Evolutionary conservation across 2,113 vertebrate genomes (phyloP).

Genomic region (Silurus meridionalis): DNA sequence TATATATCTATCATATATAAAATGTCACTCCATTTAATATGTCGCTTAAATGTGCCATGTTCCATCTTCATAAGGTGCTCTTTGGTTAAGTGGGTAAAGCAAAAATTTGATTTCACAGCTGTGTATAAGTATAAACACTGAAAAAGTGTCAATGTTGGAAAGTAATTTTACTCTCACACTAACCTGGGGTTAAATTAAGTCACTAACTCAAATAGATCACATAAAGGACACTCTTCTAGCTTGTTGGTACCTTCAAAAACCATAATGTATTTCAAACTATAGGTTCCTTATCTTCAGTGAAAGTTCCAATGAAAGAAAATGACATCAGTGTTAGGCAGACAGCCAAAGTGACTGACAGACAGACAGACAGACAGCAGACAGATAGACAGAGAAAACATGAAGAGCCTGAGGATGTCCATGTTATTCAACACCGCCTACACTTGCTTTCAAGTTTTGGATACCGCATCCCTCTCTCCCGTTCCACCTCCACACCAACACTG

Average conservation of each 20-base stretch:
- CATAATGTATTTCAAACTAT: background rate
- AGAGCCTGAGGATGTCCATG: slow-evolving; percentile 51
- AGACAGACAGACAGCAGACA: slow-evolving; percentile 32
- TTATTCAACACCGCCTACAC: slow-evolving; percentile 54
- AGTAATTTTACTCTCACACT: background rate
- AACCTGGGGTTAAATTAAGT: background rate
- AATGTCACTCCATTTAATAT: no score
- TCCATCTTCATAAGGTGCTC: background rate
- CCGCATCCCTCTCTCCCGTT: slow-evolving; percentile 42
- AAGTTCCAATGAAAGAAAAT: slow-evolving; percentile 4
- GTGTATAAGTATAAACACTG: background rate
- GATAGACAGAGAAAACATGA: slow-evolving; percentile 17
- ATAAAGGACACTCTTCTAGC: no score
- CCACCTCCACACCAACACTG: slow-evolving; percentile 53
- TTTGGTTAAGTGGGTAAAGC: background rate
- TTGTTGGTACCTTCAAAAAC: background rate
- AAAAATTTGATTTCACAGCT: background rate
- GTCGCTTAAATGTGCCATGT: no score
- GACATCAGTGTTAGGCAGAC: slow-evolving; percentile 7
- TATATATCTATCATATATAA: no score
- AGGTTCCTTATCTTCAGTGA: background rate
- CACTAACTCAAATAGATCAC: background rate
- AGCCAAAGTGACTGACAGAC: slow-evolving; percentile 32
- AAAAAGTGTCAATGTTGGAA: background rate
- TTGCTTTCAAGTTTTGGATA: slow-evolving; percentile 53